These are phyloP conservation scores for Sinonovacula constricta DNA, from an alignment of 1,140 invertebrate species.

Conservation along the genomic window DNA sequence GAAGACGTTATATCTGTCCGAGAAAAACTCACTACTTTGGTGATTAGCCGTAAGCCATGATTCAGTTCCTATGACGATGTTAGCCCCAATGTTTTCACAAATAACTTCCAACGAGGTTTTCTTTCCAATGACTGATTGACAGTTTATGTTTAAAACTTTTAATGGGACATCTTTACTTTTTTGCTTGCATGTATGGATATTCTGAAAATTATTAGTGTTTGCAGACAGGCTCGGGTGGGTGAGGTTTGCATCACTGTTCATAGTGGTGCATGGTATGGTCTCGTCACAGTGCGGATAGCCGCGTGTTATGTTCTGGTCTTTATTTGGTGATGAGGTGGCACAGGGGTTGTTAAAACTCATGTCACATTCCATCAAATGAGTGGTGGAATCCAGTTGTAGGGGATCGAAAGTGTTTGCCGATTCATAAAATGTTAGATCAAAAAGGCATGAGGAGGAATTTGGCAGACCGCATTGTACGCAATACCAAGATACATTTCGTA, in stretches of 20 bases:
- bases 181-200: background rate
- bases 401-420: background rate
- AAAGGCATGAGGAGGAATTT: conserved; percentile 3
- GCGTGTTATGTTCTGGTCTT: background rate
- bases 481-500: conserved; percentile 1
- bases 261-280: too few relatives aligned
- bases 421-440: conserved; percentile 2
- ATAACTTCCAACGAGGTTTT: background rate
- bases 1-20: background rate
- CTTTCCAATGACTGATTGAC: background rate
- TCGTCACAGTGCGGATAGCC: too few relatives aligned
- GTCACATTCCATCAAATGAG: background rate
- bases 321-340: conserved; percentile 2
- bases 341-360: background rate
- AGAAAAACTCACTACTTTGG: conserved; percentile 1
- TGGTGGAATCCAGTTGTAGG: background rate
- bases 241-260: background rate
- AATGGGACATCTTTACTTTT: background rate
- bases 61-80: conserved; percentile 18
- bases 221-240: background rate
- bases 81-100: background rate
- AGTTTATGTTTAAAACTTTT: background rate
- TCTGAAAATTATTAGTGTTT: background rate
- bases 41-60: background rate
- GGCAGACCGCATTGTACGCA: background rate